These are phyloP conservation scores for Gallinago jamesoni DNA, from an alignment of 2,113 vertebrate species.

Conservation along the genomic window DNA sequence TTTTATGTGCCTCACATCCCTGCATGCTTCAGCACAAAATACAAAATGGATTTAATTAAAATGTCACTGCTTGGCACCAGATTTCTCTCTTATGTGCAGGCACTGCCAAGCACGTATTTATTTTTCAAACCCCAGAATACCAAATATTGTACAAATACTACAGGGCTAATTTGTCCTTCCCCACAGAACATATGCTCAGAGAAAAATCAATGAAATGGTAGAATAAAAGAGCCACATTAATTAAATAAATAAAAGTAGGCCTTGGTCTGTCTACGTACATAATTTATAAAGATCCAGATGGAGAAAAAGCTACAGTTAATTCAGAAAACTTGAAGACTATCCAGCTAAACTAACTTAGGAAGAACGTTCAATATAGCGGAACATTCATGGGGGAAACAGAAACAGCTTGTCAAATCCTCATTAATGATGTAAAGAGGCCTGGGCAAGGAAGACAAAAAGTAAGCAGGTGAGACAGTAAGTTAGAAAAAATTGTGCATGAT, in stretches of 20 bases:
- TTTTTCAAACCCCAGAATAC: constrained; percentile 15
- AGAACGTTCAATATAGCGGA: background rate
- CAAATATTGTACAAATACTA: constrained; percentile 55
- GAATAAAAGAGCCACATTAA: background rate
- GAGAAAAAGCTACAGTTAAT: background rate
- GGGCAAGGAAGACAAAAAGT: background rate
- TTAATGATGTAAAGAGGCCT: background rate
- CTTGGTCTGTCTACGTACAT: background rate
- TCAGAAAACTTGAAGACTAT: background rate
- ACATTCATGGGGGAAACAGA: background rate
- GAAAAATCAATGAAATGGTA: background rate
- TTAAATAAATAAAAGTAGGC: background rate
- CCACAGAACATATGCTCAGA: constrained; percentile 1
- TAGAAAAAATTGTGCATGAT: background rate
- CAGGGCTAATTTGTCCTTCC: constrained; percentile 14
- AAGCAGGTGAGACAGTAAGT: background rate
- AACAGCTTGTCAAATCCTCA: background rate
- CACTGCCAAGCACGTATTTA: background rate
- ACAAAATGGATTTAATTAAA: background rate
- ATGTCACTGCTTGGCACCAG: background rate
- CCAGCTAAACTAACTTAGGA: background rate
- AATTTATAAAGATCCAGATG: background rate
- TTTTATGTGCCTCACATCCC: background rate
- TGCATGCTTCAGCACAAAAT: background rate
- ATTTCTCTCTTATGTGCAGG: background rate